These are phyloP conservation scores for Chymomyza amoena DNA, from an alignment of 2,888 invertebrate species.

Conservation along the genomic window DNA sequence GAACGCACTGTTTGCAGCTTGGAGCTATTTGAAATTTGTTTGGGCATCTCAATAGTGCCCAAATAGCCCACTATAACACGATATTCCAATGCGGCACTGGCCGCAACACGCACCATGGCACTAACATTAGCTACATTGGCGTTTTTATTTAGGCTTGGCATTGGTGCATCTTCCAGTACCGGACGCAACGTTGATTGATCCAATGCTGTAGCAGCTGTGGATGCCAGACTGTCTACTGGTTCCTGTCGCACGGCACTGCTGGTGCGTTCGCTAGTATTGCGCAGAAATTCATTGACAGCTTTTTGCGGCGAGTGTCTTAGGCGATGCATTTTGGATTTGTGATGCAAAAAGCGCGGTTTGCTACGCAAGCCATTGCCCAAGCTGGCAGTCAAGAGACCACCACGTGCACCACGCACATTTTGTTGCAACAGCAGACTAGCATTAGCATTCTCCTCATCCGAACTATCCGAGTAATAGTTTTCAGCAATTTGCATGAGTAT, in stretches of 20 bases:
- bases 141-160: slow-evolving; percentile 50
- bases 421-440: slow-evolving; percentile 54
- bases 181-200: slow-evolving; percentile 63
- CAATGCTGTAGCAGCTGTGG: slow-evolving; percentile 5
- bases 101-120: slow-evolving; percentile 77
- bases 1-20: slow-evolving; percentile 89
- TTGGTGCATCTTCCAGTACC: slow-evolving; percentile 74
- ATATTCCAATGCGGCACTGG: slow-evolving; percentile 83
- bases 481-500: slow-evolving; percentile 92
- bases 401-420: slow-evolving; percentile 40
- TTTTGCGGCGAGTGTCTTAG: slow-evolving; percentile 82
- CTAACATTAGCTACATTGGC: slow-evolving; percentile 79
- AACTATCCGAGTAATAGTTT: slow-evolving; percentile 91
- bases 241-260: slow-evolving; percentile 1
- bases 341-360: slow-evolving; percentile 79
- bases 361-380: slow-evolving; percentile 53
- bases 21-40: slow-evolving; percentile 86
- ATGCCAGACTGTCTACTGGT: background rate
- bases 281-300: slow-evolving; percentile 48
- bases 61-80: slow-evolving; percentile 95
- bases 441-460: slow-evolving; percentile 85
- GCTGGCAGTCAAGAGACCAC: slow-evolving; percentile 47
- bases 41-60: slow-evolving; percentile 97
- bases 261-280: background rate
- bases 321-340: slow-evolving; percentile 80